A percentile compares a stretch with the other conserved stretches of the same genome.
Conservation (phyloP, 2,797 vertebrate genomes). For the Gadopsis marmoratus region DNA sequence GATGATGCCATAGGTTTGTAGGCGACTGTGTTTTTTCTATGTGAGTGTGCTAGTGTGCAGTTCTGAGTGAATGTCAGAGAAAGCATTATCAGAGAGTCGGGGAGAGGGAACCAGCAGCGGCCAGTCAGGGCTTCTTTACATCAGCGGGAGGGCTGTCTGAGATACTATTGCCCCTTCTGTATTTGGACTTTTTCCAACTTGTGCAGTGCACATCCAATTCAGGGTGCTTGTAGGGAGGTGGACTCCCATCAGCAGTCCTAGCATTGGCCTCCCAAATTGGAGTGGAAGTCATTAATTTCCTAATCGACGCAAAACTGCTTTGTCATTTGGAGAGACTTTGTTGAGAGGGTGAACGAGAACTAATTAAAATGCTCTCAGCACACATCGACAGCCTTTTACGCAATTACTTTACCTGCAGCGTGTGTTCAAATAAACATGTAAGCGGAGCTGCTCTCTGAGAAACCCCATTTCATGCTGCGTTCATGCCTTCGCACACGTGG, state of each 20-base stretch:
- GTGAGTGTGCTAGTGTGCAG: slow-evolving; percentile 35
- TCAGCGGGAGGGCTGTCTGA: slow-evolving; percentile 64
- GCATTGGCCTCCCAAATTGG: slow-evolving; percentile 56
- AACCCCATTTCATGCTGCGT: slow-evolving; percentile 59
- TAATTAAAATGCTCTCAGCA: slow-evolving; percentile 81
- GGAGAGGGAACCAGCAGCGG: slow-evolving; percentile 53
- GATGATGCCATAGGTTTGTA: slow-evolving; percentile 45
- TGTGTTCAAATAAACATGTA: slow-evolving; percentile 67
- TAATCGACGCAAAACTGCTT: slow-evolving; percentile 76
- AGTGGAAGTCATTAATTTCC: slow-evolving; percentile 75
- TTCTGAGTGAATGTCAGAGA: slow-evolving; percentile 55
- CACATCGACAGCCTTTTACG: slow-evolving; percentile 61
- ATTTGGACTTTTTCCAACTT: slow-evolving; percentile 67
- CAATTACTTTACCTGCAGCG: slow-evolving; percentile 65
- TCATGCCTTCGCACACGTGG: slow-evolving; percentile 35
- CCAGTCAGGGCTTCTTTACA: slow-evolving; percentile 65
- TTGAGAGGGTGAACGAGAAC: slow-evolving; percentile 62
- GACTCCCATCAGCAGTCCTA: slow-evolving; percentile 60
- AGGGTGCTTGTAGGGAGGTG: slow-evolving; percentile 43
- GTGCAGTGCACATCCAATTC: slow-evolving; percentile 37
- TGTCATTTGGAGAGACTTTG: slow-evolving; percentile 69
- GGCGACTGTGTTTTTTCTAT: slow-evolving; percentile 20
- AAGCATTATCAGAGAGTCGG: slow-evolving; percentile 60
- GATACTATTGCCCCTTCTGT: slow-evolving; percentile 43
- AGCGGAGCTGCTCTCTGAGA: slow-evolving; percentile 52